phyloP scores from a whole-genome alignment of 1,140 invertebrate genomes.

The Theocolax elegans region DNA sequence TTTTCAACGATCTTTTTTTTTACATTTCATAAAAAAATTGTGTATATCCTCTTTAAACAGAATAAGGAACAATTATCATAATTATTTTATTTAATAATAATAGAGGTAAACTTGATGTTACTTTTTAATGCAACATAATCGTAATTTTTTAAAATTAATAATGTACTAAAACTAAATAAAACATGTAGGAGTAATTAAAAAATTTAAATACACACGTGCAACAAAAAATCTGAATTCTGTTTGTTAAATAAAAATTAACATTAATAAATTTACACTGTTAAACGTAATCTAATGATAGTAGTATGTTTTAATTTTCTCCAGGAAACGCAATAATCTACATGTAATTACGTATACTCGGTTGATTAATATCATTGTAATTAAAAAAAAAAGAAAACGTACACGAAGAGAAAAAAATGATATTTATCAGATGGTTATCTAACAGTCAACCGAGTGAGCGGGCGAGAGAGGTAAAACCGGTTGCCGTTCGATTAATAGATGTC shows the following conservation, averaged over 20 bases:
- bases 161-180: too few species aligned
- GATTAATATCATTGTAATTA: constrained; percentile 42
- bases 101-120: not conserved
- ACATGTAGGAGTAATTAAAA: too few species aligned
- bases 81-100: too few species aligned
- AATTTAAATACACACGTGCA: too few species aligned
- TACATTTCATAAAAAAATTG: constrained; percentile 13
- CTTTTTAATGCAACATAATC: too few species aligned
- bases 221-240: too few species aligned
- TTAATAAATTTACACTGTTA: too few species aligned
- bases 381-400: not conserved
- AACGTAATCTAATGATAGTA: not conserved
- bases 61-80: too few species aligned
- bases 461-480: constrained; percentile 35
- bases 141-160: too few species aligned
- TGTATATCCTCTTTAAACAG: not conserved
- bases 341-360: constrained; percentile 11
- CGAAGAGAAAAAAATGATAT: constrained; percentile 18
- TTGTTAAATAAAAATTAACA: too few species aligned
- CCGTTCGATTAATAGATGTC: constrained; percentile 33
- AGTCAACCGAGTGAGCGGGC: constrained; percentile 3
- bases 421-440: constrained; percentile 35
- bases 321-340: constrained; percentile 37
- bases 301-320: constrained; percentile 22
- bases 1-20: constrained; percentile 5